A percentile compares a stretch with the other conserved stretches of the same genome.
Evolutionary conservation across 2,113 vertebrate species (phyloP).

Genomic region (Pelecanoides urinatrix): DNA sequence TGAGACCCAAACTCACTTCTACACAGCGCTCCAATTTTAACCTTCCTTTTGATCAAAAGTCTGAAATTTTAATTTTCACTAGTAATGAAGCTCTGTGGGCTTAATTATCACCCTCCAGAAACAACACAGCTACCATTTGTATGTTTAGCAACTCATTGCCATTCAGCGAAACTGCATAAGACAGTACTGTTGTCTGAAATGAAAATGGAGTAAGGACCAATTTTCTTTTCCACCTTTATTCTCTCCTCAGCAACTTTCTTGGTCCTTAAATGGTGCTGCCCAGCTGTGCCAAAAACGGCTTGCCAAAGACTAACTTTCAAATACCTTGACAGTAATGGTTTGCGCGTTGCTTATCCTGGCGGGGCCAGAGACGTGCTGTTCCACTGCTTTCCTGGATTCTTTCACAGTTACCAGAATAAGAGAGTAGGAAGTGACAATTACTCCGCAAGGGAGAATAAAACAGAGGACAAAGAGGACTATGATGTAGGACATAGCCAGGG

Average conservation of each 20-base stretch:
- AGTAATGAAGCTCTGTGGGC: not conserved
- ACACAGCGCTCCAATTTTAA: not conserved
- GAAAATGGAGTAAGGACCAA: not conserved
- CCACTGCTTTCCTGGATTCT: slow-evolving; percentile 73
- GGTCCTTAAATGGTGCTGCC: not conserved
- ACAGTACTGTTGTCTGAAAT: not conserved
- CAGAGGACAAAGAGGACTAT: slow-evolving; percentile 76
- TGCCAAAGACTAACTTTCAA: not conserved
- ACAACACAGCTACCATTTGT: not conserved
- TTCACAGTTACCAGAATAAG: slow-evolving; percentile 75
- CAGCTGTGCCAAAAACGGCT: not conserved
- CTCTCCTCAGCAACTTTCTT: not conserved
- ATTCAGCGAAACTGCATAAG: not conserved
- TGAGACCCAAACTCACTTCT: not conserved
- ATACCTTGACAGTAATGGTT: slow-evolving; percentile 77
- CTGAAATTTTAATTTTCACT: not conserved
- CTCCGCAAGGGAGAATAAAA: slow-evolving; percentile 75
- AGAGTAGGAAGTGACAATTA: slow-evolving; percentile 75
- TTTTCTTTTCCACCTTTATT: not conserved
- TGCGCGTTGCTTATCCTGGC: slow-evolving; percentile 71
- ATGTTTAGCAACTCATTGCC: not conserved
- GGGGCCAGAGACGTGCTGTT: slow-evolving; percentile 55
- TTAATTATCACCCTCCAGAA: not conserved
- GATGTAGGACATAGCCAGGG: slow-evolving; percentile 69
- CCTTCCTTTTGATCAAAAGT: not conserved